Percentiles rank a stretch among this genome's conserved stretches.
Evolutionary conservation across 2,888 invertebrate species (phyloP).

Genomic region (Heliconius ethilla): DNA sequence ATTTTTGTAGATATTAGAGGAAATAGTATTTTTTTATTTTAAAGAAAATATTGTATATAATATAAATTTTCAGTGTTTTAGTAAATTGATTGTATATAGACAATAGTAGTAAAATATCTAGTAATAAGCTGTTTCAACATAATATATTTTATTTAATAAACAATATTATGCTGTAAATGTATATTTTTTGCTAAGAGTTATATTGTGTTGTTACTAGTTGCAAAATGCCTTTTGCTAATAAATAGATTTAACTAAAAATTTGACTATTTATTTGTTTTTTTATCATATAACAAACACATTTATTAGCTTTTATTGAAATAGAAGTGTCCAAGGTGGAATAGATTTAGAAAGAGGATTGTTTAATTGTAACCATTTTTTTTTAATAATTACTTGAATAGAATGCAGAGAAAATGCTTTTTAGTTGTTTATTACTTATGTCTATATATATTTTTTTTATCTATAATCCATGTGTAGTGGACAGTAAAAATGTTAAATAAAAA

Average conservation of each 20-base stretch:
- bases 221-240: background rate
- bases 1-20: background rate
- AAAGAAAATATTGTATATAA: slow-evolving; percentile 26
- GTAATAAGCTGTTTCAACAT: slow-evolving; percentile 35
- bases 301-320: background rate
- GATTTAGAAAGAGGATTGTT: no score
- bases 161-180: slow-evolving; percentile 16
- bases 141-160: slow-evolving; percentile 22
- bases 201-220: background rate
- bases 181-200: slow-evolving; percentile 3
- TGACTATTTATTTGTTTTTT: background rate
- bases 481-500: no score
- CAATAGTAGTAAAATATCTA: slow-evolving; percentile 33
- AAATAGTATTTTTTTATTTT: background rate
- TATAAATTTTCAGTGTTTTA: slow-evolving; percentile 22
- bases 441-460: no score
- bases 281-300: background rate
- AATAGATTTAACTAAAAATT: background rate
- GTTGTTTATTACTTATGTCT: no score
- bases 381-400: no score
- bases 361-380: no score
- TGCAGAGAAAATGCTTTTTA: no score
- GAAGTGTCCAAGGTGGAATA: no score
- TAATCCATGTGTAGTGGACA: no score
- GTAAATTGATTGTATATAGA: slow-evolving; percentile 38